Evolutionary conservation across 2,888 invertebrate species (phyloP).

Genomic region (Rhamnusium bicolor): DNA sequence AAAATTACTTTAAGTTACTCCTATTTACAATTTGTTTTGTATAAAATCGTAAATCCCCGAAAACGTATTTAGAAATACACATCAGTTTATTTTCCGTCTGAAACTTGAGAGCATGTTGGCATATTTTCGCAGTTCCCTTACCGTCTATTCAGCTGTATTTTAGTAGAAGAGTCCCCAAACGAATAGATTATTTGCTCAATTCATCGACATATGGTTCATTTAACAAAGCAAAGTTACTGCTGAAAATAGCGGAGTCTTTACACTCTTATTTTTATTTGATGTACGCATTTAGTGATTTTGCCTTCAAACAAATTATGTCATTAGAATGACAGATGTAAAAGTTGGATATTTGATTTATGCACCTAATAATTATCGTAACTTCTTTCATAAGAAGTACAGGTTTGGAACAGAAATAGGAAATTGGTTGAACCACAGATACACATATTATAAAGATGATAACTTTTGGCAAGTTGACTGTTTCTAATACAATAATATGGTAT

Average conservation of each 20-base stretch:
- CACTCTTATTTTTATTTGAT: neutral
- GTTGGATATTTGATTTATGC: no score
- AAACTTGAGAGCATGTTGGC: neutral
- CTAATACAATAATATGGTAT: no score
- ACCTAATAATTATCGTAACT: no score
- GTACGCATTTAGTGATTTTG: neutral
- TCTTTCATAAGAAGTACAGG: no score
- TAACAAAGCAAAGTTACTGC: conserved; percentile 40
- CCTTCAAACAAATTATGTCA: neutral
- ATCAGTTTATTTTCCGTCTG: conserved; percentile 2
- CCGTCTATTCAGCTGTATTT: conserved; percentile 1
- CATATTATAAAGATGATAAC: no score
- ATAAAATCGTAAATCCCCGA: neutral
- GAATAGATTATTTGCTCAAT: conserved; percentile 44
- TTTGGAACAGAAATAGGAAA: no score
- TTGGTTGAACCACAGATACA: no score
- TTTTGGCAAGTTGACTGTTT: no score
- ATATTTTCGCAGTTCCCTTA: neutral
- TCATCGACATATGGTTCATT: conserved; percentile 51
- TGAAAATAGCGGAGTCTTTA: neutral
- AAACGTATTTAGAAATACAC: neutral
- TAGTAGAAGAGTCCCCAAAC: neutral
- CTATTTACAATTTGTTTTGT: neutral
- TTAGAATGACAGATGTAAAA: neutral
- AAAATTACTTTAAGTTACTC: neutral